Evolutionary conservation across 1,140 invertebrate genomes (phyloP).

Genomic region (Hycleus cichorii): DNA sequence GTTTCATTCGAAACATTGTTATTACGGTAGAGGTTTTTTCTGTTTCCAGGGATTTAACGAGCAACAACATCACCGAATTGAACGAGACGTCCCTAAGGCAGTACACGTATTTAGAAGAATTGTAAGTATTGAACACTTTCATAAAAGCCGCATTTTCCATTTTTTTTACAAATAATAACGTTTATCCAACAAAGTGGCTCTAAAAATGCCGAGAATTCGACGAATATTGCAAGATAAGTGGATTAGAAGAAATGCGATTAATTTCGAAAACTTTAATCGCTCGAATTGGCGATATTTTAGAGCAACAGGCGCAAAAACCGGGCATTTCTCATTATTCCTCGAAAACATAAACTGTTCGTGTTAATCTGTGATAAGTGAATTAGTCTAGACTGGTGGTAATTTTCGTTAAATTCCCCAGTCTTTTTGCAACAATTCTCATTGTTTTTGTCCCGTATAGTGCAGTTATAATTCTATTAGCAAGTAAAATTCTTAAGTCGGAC

Average conservation of each 20-base stretch:
- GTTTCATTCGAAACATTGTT: not conserved
- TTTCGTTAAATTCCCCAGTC: not conserved
- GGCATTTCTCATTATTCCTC: not conserved
- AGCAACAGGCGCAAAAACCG: too few relatives aligned
- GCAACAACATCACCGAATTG: conserved; percentile 35
- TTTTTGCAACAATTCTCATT: too few relatives aligned
- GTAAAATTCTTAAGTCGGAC: too few relatives aligned
- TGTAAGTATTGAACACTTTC: conserved; percentile 38
- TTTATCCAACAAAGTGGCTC: too few relatives aligned
- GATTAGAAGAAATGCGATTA: too few relatives aligned
- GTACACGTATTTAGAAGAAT: conserved; percentile 41
- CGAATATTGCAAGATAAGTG: too few relatives aligned
- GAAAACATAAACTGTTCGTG: conserved; percentile 4
- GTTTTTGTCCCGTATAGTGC: too few relatives aligned
- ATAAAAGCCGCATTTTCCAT: not conserved
- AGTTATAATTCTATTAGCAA: too few relatives aligned
- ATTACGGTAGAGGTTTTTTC: not conserved
- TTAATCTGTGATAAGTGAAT: conserved; percentile 14
- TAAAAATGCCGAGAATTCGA: too few relatives aligned
- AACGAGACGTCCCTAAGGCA: conserved; percentile 31
- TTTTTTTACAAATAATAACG: too few relatives aligned
- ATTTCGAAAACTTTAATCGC: too few relatives aligned
- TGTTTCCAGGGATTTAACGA: conserved; percentile 34
- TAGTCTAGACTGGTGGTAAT: conserved; percentile 6
- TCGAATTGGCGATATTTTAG: too few relatives aligned